Conservation (phyloP, 1,140 invertebrate species). For the Hetaerina americana region DNA sequence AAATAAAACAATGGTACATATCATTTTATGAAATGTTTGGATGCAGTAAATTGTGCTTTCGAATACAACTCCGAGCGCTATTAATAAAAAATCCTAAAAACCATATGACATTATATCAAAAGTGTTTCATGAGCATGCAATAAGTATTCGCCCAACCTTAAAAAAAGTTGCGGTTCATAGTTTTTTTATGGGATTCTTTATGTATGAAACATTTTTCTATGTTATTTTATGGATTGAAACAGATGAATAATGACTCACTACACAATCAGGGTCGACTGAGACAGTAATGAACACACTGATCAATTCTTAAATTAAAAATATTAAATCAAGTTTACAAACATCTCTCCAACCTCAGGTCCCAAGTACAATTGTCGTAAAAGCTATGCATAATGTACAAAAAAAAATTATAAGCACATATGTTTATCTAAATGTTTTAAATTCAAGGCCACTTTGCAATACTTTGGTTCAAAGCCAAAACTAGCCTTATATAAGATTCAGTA, state of each 20-base stretch:
- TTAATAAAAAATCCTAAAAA: background rate
- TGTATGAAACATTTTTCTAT: background rate
- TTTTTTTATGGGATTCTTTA: background rate
- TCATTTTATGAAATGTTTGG: too few relatives aligned
- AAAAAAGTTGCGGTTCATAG: background rate
- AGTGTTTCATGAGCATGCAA: background rate
- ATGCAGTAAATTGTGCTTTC: too few relatives aligned
- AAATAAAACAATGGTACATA: too few relatives aligned
- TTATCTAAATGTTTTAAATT: background rate
- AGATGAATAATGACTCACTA: too few relatives aligned
- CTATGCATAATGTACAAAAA: background rate
- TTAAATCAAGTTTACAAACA: background rate
- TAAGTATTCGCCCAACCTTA: background rate
- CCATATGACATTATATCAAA: background rate
- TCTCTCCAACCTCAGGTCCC: background rate
- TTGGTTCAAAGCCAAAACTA: background rate
- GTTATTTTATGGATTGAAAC: background rate
- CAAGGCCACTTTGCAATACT: background rate
- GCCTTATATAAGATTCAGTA: background rate
- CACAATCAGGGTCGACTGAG: background rate
- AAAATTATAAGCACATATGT: background rate
- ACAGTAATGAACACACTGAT: background rate
- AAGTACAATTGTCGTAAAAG: background rate
- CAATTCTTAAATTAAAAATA: background rate
- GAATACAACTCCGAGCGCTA: background rate